A percentile compares a stretch with the other conserved stretches of the same genome.
Conservation (phyloP, 2,888 invertebrate species). For the Archips crataeganus region DNA sequence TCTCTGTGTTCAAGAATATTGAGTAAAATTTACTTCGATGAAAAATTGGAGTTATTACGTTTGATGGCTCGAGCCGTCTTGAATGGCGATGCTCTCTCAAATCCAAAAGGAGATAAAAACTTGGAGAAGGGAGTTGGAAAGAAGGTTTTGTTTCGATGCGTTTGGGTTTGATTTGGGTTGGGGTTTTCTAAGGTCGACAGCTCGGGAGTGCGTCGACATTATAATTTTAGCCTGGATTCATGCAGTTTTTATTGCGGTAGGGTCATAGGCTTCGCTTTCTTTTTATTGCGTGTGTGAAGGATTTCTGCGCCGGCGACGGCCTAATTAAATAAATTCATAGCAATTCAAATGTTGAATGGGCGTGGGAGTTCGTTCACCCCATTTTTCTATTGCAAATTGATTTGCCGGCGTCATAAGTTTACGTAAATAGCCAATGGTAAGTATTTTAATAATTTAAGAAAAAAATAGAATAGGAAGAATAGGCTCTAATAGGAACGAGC, state of each 20-base stretch:
- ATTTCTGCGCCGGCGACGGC: constrained; percentile 58
- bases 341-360: constrained; percentile 31
- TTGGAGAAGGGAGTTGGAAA: constrained; percentile 46
- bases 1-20: constrained; percentile 48
- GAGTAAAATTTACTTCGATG: constrained; percentile 50
- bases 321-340: constrained; percentile 57
- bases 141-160: constrained; percentile 45
- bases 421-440: no score
- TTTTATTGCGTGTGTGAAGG: constrained; percentile 63
- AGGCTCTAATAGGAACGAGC: no score
- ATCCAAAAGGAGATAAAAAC: constrained; percentile 60
- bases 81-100: constrained; percentile 67
- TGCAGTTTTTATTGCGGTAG: constrained; percentile 83
- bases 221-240: constrained; percentile 83
- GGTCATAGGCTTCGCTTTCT: constrained; percentile 74
- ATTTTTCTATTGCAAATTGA: neutral
- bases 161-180: constrained; percentile 54
- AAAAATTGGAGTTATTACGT: constrained; percentile 53
- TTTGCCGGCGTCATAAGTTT: no score
- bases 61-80: constrained; percentile 55
- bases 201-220: constrained; percentile 76
- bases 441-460: no score
- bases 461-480: no score
- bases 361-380: constrained; percentile 28
- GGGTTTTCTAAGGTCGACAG: constrained; percentile 61